Evolutionary conservation across 2,888 invertebrate genomes (phyloP).

Genomic region (Sericinus montela): DNA sequence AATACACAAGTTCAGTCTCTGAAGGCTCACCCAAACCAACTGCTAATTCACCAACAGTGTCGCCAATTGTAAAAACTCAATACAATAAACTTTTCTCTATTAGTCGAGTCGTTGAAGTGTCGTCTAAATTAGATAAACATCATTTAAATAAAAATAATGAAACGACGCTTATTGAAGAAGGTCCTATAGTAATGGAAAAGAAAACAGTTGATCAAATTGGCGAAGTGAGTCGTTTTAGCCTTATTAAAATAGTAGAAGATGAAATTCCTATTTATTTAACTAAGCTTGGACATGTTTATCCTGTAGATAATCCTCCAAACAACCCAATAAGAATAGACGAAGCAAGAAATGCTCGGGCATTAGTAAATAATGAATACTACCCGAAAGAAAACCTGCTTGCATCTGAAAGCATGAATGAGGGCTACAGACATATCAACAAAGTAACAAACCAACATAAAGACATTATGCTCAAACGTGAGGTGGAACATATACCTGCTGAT

Average conservation of each 20-base stretch:
- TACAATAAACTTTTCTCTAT: slow-evolving; percentile 83
- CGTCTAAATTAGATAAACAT: slow-evolving; percentile 81
- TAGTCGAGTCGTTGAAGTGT: slow-evolving; percentile 84
- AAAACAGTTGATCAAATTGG: slow-evolving; percentile 82
- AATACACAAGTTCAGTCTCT: slow-evolving; percentile 28
- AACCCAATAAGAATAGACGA: slow-evolving; percentile 72
- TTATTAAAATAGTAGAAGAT: slow-evolving; percentile 83
- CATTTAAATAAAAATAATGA: slow-evolving; percentile 77
- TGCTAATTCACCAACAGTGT: slow-evolving; percentile 40
- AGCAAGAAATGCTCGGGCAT: slow-evolving; percentile 68
- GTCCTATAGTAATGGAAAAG: slow-evolving; percentile 77
- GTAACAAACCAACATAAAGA: slow-evolving; percentile 31
- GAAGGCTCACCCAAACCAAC: slow-evolving; percentile 36
- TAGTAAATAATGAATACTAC: slow-evolving; percentile 54
- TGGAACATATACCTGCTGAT: slow-evolving; percentile 49
- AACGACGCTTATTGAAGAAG: slow-evolving; percentile 73
- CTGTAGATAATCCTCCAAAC: slow-evolving; percentile 69
- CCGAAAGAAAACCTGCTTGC: slow-evolving; percentile 69
- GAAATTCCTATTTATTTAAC: slow-evolving; percentile 74
- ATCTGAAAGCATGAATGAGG: slow-evolving; percentile 73
- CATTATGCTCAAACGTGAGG: slow-evolving; percentile 29
- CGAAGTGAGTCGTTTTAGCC: slow-evolving; percentile 83
- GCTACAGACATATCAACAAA: slow-evolving; percentile 60
- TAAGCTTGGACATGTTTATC: slow-evolving; percentile 67
- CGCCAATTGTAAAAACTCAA: slow-evolving; percentile 66